Evolutionary conservation across 2,888 invertebrate genomes (phyloP).

Genomic region (Saturnia pavonia): DNA sequence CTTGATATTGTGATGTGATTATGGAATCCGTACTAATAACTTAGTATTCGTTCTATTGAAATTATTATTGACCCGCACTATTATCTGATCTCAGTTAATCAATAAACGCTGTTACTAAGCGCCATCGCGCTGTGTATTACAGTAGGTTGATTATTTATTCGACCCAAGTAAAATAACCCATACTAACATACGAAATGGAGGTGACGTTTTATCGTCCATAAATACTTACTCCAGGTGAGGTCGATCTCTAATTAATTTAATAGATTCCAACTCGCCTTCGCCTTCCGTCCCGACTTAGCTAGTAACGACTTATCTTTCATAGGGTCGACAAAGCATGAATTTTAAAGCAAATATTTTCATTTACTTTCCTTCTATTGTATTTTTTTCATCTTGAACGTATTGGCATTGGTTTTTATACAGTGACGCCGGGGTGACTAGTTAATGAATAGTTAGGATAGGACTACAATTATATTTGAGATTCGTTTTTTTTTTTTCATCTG

Average conservation of each 20-base stretch:
- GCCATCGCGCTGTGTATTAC: no score
- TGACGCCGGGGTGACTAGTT: no score
- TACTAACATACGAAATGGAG: conserved; percentile 11
- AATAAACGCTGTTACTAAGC: no score
- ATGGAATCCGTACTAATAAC: no score
- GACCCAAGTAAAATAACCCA: background rate
- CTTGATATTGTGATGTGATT: no score
- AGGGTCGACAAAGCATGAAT: background rate
- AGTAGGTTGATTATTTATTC: background rate
- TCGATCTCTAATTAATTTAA: conserved; percentile 48
- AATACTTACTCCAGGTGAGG: conserved; percentile 12
- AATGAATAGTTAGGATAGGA: no score
- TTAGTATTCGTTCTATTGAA: no score
- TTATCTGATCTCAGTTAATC: no score
- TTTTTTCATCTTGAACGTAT: background rate
- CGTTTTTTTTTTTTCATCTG: no score
- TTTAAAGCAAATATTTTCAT: background rate
- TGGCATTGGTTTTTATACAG: no score
- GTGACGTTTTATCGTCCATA: conserved; percentile 12
- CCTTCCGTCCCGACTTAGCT: background rate
- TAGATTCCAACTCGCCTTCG: conserved; percentile 28
- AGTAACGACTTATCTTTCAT: background rate
- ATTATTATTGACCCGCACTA: no score
- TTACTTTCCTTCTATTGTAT: background rate
- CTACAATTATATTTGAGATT: no score